Percentiles rank a stretch among this genome's conserved stretches.
phyloP scores from a whole-genome alignment of 2,797 vertebrate species.

The Anabas testudineus region DNA sequence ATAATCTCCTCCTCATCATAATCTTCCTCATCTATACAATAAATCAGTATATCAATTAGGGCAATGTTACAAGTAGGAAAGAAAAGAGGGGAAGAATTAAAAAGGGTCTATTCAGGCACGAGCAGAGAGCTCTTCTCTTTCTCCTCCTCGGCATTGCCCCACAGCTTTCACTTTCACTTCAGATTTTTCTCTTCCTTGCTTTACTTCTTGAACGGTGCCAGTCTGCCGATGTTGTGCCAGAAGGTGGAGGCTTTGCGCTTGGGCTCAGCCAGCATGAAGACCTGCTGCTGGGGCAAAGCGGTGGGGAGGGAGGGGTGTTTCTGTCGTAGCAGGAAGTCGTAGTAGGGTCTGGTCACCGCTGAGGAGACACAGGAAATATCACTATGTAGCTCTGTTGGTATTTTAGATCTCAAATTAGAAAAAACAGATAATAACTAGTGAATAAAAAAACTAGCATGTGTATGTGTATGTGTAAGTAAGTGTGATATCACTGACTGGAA shows the following conservation, averaged over 20 bases:
- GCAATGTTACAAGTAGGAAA: constrained; percentile 52
- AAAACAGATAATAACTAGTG: no score
- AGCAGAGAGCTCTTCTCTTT: constrained; percentile 64
- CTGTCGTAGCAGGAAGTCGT: constrained; percentile 92
- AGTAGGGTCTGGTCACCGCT: constrained; percentile 92
- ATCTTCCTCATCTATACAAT: constrained; percentile 60
- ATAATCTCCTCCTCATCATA: constrained; percentile 45
- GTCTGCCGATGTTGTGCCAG: constrained; percentile 97
- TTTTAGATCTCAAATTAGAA: no score
- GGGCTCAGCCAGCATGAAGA: constrained; percentile 94
- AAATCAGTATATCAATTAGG: constrained; percentile 59
- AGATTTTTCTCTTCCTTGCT: not conserved
- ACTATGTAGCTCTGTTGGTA: no score
- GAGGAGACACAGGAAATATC: constrained; percentile 16
- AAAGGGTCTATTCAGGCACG: constrained; percentile 76
- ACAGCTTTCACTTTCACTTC: not conserved
- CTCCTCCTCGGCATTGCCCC: constrained; percentile 31
- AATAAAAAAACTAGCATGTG: no score
- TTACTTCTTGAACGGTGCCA: constrained; percentile 96
- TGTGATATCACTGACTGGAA: no score
- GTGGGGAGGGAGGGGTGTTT: constrained; percentile 91
- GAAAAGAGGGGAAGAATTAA: constrained; percentile 56
- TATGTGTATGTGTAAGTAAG: no score
- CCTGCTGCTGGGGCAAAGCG: constrained; percentile 92
- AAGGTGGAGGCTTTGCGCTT: constrained; percentile 96